Evolutionary conservation across 1,140 invertebrate genomes (phyloP).

Genomic region (Drosophila guanche): DNA sequence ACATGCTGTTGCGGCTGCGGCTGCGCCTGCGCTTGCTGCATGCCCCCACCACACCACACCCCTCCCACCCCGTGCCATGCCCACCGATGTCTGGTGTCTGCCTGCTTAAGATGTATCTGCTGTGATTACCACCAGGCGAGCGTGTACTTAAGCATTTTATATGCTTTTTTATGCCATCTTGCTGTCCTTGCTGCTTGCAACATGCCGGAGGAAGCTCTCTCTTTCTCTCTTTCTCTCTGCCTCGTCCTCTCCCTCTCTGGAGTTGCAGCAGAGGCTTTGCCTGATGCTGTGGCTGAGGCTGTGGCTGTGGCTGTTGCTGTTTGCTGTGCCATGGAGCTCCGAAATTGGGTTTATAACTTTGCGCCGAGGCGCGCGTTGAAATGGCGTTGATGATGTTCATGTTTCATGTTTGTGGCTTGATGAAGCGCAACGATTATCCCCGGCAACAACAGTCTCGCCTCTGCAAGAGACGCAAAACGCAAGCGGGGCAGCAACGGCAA

Average conservation of each 20-base stretch:
- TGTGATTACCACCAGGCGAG: slow-evolving; percentile 75
- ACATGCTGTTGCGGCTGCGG: slow-evolving; percentile 50
- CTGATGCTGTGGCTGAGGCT: too few relatives aligned
- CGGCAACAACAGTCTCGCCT: slow-evolving; percentile 29
- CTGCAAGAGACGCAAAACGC: neutral
- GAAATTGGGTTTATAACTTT: slow-evolving; percentile 75
- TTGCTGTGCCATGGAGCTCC: slow-evolving; percentile 22
- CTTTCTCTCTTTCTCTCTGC: too few relatives aligned
- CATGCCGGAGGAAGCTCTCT: slow-evolving; percentile 6
- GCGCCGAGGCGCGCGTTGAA: slow-evolving; percentile 69
- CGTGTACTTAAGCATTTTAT: slow-evolving; percentile 82
- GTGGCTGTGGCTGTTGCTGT: too few relatives aligned
- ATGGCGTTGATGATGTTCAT: slow-evolving; percentile 81
- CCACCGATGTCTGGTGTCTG: slow-evolving; percentile 34
- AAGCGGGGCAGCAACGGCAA: slow-evolving; percentile 13
- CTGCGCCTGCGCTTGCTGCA: slow-evolving; percentile 17
- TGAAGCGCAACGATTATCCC: slow-evolving; percentile 79
- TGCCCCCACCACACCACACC: neutral
- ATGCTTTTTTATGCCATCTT: slow-evolving; percentile 76
- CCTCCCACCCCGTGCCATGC: too few relatives aligned
- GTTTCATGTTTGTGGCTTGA: slow-evolving; percentile 80
- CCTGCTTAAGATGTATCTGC: slow-evolving; percentile 77
- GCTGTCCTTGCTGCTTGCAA: slow-evolving; percentile 51
- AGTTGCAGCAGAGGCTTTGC: neutral
- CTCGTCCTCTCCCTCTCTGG: neutral